phyloP scores from a whole-genome alignment of 2,888 invertebrate species.

The Nemotelus pantherinus region DNA sequence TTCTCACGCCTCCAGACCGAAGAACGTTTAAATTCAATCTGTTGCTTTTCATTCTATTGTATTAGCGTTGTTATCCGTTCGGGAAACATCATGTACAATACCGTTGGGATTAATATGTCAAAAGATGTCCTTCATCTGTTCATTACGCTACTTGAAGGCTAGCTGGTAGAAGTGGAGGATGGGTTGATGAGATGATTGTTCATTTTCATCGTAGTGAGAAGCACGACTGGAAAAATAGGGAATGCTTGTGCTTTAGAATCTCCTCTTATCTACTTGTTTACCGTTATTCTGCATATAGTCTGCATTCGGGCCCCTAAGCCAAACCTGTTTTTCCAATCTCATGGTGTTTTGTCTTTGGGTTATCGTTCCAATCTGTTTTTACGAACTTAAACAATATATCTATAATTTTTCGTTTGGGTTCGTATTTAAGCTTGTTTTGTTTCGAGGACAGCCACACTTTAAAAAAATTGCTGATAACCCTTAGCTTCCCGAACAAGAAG shows the following conservation, averaged over 20 bases:
- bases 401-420: no score
- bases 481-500: not conserved
- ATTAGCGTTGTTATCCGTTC: not conserved
- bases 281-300: no score
- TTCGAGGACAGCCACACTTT: no score
- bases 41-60: slow-evolving; percentile 17
- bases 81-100: not conserved
- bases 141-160: not conserved
- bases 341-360: not conserved
- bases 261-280: no score
- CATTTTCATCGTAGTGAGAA: no score
- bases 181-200: no score
- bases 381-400: not conserved
- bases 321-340: not conserved
- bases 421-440: no score
- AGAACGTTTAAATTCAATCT: slow-evolving; percentile 33
- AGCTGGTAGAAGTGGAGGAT: not conserved
- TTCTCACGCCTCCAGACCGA: slow-evolving; percentile 9
- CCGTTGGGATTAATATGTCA: slow-evolving; percentile 31
- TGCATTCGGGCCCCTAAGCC: not conserved
- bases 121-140: slow-evolving; percentile 25
- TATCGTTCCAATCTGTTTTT: not conserved
- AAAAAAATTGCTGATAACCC: slow-evolving; percentile 1
- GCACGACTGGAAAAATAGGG: no score
- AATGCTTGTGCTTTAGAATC: no score